A percentile compares a stretch with the other conserved stretches of the same genome.
Evolutionary conservation across 2,797 vertebrate genomes (phyloP).

Genomic region (Sebastes variabilis): DNA sequence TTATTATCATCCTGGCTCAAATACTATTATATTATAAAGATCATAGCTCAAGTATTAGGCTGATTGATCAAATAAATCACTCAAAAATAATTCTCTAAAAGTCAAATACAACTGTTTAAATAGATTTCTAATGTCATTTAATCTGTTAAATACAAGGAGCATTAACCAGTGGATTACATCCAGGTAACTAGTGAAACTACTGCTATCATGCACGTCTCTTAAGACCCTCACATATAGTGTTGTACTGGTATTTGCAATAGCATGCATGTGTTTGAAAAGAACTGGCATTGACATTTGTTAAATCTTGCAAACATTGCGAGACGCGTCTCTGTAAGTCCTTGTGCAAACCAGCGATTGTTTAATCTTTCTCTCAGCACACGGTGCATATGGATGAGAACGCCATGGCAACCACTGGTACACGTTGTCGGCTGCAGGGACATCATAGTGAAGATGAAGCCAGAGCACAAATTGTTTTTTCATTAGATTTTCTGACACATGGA

Average conservation of each 20-base stretch:
- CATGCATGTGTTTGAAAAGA: background rate
- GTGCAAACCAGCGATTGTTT: background rate
- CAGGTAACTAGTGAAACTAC: background rate
- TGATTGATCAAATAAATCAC: background rate
- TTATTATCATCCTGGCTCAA: background rate
- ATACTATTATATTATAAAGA: background rate
- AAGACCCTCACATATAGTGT: background rate
- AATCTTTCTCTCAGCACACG: background rate
- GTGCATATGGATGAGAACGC: background rate
- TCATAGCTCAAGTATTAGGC: background rate
- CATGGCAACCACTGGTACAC: background rate
- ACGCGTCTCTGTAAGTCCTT: background rate
- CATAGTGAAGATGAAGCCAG: background rate
- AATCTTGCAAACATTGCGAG: background rate
- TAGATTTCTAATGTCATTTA: background rate
- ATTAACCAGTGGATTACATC: background rate
- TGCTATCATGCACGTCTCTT: background rate
- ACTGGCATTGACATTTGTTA: background rate
- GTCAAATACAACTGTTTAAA: background rate
- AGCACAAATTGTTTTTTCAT: conserved; percentile 6
- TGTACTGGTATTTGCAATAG: background rate
- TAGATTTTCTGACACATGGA: conserved; percentile 13
- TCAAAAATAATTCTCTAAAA: background rate
- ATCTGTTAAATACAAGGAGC: background rate
- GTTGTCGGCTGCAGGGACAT: background rate